Evolutionary conservation across 2,888 invertebrate species (phyloP).

Genomic region (Diarsia mendica): DNA sequence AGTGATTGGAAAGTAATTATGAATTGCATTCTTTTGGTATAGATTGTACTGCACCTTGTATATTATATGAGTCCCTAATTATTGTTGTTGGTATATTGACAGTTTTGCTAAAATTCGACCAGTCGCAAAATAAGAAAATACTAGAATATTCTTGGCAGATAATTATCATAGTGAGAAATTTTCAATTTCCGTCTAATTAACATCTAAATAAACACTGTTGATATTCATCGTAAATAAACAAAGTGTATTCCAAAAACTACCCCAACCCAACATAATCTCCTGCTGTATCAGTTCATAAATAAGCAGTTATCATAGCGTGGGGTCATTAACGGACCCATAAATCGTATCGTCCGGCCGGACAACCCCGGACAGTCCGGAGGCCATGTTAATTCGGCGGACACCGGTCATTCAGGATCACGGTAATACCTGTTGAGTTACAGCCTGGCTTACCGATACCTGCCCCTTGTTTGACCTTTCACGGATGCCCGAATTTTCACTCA

Average conservation of each 20-base stretch:
- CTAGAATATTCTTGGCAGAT: background rate
- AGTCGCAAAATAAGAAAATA: background rate
- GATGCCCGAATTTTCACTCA: conserved; percentile 58
- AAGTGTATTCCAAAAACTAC: conserved; percentile 27
- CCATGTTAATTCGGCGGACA: conserved; percentile 83
- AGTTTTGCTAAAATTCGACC: background rate
- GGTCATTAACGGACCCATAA: conserved; percentile 78
- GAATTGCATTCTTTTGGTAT: conserved; percentile 8
- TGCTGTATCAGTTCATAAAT: conserved; percentile 66
- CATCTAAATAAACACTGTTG: conserved; percentile 11
- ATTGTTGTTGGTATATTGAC: too few species aligned
- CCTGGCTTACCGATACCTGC: conserved; percentile 76
- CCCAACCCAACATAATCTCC: conserved; percentile 47
- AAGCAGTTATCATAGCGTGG: conserved; percentile 66
- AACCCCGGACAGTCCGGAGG: conserved; percentile 66
- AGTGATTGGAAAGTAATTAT: conserved; percentile 37
- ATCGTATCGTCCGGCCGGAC: conserved; percentile 71
- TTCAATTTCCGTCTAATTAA: conserved; percentile 14
- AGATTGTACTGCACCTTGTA: background rate
- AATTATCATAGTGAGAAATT: background rate
- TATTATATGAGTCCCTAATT: background rate
- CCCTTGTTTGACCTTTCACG: conserved; percentile 71
- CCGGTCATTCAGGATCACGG: conserved; percentile 84
- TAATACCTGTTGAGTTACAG: conserved; percentile 90
- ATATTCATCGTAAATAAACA: conserved; percentile 20